phyloP scores from a whole-genome alignment of 2,113 vertebrate genomes.

The Entosphenus tridentatus region DNA sequence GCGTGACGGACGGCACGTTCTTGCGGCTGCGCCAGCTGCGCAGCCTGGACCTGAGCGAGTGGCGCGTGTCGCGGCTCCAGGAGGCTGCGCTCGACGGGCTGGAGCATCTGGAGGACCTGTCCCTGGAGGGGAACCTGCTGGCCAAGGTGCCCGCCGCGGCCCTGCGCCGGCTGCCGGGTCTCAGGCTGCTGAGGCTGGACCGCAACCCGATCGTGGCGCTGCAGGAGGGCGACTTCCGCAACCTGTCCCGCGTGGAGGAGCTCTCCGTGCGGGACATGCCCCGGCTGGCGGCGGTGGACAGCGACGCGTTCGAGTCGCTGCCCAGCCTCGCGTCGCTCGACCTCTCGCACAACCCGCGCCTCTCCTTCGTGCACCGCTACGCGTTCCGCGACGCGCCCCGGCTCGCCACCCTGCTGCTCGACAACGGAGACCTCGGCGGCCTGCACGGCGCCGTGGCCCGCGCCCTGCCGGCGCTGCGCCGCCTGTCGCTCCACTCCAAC shows the following conservation, averaged over 20 bases:
- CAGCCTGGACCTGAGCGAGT: conserved; percentile 62
- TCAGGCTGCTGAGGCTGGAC: conserved; percentile 74
- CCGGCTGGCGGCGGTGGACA: conserved; percentile 64
- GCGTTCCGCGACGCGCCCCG: conserved; percentile 54
- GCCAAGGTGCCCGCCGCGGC: conserved; percentile 39
- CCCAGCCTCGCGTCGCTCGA: conserved; percentile 86
- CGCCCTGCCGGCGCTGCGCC: conserved; percentile 63
- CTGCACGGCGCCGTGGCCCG: conserved; percentile 53
- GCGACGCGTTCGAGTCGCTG: conserved; percentile 50
- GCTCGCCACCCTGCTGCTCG: conserved; percentile 90
- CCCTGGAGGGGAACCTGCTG: conserved; percentile 62
- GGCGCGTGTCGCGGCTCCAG: conserved; percentile 44
- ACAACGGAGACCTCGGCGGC: conserved; percentile 78
- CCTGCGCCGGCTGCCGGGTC: conserved; percentile 38
- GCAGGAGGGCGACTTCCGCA: conserved; percentile 44
- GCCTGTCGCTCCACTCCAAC: conserved; percentile 81
- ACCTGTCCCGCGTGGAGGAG: conserved; percentile 72
- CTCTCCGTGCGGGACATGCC: conserved; percentile 79
- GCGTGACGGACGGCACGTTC: neutral
- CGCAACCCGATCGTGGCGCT: conserved; percentile 59
- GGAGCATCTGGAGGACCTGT: conserved; percentile 51
- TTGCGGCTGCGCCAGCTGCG: conserved; percentile 14
- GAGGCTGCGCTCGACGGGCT: conserved; percentile 51
- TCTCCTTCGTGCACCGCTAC: conserved; percentile 71
- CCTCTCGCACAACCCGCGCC: conserved; percentile 72